A percentile compares a stretch with the other conserved stretches of the same genome.
Evolutionary conservation across 2,797 vertebrate species (phyloP).

Genomic region (Nyctalus aviator): DNA sequence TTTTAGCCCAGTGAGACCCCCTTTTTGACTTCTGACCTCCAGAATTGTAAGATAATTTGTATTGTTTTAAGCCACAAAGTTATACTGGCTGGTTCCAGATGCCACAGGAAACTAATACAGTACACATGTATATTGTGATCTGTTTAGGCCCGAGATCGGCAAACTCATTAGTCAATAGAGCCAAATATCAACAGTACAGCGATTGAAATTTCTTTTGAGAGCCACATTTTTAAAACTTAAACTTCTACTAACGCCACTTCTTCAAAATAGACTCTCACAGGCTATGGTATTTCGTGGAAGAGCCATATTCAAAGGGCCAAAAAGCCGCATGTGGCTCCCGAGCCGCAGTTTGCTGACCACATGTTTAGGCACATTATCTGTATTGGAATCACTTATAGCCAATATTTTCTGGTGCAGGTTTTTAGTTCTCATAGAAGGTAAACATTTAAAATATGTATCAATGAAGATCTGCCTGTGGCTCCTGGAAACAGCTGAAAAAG

Average conservation of each 20-base stretch:
- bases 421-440: constrained; percentile 35
- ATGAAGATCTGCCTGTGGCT: neutral
- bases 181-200: too few species aligned
- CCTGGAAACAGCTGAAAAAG: constrained; percentile 24
- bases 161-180: too few species aligned
- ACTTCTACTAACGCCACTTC: too few species aligned
- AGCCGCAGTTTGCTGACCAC: too few species aligned
- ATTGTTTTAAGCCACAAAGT: neutral
- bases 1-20: neutral
- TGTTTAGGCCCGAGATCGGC: neutral
- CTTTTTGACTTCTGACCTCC: neutral
- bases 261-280: too few species aligned
- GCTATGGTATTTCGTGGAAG: too few species aligned
- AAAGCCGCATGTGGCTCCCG: too few species aligned
- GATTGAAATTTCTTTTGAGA: too few species aligned
- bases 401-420: neutral
- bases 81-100: neutral
- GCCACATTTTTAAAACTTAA: too few species aligned
- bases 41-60: neutral
- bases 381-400: neutral
- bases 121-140: neutral
- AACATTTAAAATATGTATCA: neutral
- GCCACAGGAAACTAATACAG: neutral
- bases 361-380: neutral
- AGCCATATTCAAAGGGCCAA: too few species aligned